Percentiles rank a stretch among this genome's conserved stretches.
phyloP scores from a whole-genome alignment of 2,113 vertebrate genomes.

The Melospiza melodia region DNA sequence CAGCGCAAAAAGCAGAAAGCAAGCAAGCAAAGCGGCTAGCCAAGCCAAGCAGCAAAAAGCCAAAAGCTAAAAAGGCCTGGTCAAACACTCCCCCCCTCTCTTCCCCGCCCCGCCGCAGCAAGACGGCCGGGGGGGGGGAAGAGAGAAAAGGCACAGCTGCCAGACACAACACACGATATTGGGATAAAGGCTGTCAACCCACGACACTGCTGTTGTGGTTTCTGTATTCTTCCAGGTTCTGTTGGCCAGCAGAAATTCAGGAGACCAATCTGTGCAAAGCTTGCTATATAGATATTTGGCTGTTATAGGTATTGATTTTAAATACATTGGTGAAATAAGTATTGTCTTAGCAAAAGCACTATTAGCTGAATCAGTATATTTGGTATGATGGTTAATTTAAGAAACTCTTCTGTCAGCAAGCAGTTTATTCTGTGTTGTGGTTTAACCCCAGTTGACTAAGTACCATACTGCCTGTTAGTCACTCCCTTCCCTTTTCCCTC shows the following conservation, averaged over 20 bases:
- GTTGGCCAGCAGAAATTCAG: not conserved
- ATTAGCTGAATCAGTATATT: not conserved
- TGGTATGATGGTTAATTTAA: not conserved
- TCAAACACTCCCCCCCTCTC: no score
- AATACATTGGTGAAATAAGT: not conserved
- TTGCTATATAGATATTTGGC: not conserved
- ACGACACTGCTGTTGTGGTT: not conserved
- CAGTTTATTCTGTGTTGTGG: not conserved
- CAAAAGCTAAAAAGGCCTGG: no score
- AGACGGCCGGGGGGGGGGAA: no score
- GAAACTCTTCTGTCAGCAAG: not conserved
- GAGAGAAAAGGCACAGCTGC: no score
- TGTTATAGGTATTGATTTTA: not conserved
- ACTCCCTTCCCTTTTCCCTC: not conserved
- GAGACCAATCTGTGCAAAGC: not conserved
- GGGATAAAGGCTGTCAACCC: no score
- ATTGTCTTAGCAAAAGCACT: not conserved
- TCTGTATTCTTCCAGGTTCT: not conserved
- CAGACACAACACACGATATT: no score
- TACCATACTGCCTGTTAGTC: fast-evolving
- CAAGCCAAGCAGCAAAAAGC: no score
- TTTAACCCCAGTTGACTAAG: not conserved
- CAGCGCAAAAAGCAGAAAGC: no score
- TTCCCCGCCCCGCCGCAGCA: no score
- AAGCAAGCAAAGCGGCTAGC: no score